Evolutionary conservation across 30 jellyfish, hydroid and myxozoan genomes (phyloP).

Genomic region (Mastigias papua): DNA sequence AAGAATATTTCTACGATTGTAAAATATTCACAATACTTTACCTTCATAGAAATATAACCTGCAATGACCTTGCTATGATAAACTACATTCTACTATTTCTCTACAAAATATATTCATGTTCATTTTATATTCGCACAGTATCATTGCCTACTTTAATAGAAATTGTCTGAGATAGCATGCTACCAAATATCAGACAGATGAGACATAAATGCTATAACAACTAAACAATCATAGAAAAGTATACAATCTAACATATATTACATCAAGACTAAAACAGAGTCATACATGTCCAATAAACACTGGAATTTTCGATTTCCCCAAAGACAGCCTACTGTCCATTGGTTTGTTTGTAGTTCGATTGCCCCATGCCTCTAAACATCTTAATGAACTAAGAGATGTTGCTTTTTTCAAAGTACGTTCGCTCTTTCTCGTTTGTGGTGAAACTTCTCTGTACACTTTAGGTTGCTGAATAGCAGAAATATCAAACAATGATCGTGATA

Average conservation of each 20-base stretch:
- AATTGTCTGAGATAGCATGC: too few species aligned
- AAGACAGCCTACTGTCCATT: background rate
- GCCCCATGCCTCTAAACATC: background rate
- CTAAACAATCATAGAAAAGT: background rate
- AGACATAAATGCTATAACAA: too few species aligned
- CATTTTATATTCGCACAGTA: too few species aligned
- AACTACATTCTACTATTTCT: too few species aligned
- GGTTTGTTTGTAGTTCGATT: background rate
- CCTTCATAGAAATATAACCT: too few species aligned
- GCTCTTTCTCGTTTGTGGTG: background rate
- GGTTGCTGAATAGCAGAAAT: background rate
- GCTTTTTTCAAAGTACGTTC: background rate
- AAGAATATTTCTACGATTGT: too few species aligned
- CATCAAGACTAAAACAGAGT: background rate
- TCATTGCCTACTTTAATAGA: too few species aligned
- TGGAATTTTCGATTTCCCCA: background rate
- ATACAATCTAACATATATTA: background rate
- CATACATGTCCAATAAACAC: slow-evolving; percentile 8
- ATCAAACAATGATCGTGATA: background rate
- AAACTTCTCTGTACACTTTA: background rate
- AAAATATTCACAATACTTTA: too few species aligned
- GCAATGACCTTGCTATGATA: too few species aligned
- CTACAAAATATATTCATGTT: too few species aligned
- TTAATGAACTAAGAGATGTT: background rate
- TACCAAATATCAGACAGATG: too few species aligned